A percentile compares a stretch with the other conserved stretches of the same genome.
Evolutionary conservation across 2,113 vertebrate species (phyloP).

Genomic region (Tragelaphus buxtoni): DNA sequence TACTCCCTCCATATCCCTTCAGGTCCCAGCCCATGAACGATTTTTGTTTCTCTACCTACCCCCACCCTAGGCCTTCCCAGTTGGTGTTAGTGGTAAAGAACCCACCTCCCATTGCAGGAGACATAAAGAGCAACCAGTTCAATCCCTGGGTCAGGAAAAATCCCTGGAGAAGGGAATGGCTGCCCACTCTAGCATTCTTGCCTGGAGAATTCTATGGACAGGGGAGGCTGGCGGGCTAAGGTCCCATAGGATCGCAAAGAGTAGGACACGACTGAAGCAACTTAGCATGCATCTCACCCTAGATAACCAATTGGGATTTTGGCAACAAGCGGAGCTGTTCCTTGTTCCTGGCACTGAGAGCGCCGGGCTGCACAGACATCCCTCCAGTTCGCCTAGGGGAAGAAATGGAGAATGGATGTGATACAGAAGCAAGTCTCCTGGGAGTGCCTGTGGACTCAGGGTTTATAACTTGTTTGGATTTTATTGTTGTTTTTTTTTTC

Average conservation of each 20-base stretch:
- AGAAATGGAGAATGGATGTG: accelerated
- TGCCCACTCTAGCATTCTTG: neutral
- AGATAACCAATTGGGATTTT: neutral
- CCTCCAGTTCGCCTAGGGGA: neutral
- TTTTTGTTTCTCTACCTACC: neutral
- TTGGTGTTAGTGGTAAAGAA: neutral
- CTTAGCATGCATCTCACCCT: neutral
- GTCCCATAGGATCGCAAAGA: neutral
- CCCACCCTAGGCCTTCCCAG: neutral
- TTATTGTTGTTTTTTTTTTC: neutral
- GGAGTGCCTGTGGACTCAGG: neutral
- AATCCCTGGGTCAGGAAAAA: neutral
- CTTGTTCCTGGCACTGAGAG: neutral
- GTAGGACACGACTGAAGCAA: neutral
- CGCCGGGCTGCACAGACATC: neutral
- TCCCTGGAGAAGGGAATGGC: neutral
- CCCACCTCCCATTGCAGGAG: neutral
- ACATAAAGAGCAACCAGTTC: neutral
- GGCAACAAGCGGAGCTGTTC: neutral
- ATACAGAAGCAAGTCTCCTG: neutral
- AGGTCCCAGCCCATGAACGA: neutral
- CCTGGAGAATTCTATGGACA: neutral
- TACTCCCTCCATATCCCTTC: too few species aligned
- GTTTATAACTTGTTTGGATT: neutral
- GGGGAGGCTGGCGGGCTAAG: neutral